Percentiles rank a stretch among this genome's conserved stretches.
phyloP scores from a whole-genome alignment of 1,140 invertebrate species.

The Drosophila saltans region DNA sequence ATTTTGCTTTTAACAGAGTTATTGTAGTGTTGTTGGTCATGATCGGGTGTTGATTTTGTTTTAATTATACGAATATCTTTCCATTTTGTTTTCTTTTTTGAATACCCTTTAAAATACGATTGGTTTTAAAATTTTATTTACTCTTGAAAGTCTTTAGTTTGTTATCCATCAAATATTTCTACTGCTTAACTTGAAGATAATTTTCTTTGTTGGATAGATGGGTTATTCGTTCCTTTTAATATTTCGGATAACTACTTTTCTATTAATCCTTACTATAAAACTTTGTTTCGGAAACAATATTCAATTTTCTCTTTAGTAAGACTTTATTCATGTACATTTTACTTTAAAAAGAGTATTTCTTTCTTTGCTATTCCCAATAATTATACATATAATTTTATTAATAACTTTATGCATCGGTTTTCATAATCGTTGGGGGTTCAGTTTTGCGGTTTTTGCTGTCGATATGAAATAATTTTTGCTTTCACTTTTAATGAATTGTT shows the following conservation, averaged over 20 bases:
- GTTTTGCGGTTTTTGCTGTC: constrained; percentile 63
- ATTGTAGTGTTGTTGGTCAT: constrained; percentile 17
- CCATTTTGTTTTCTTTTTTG: constrained; percentile 39
- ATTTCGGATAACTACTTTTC: too few relatives aligned
- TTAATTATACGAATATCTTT: constrained; percentile 62
- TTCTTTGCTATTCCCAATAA: constrained; percentile 13
- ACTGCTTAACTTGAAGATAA: too few relatives aligned
- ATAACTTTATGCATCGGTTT: constrained; percentile 64
- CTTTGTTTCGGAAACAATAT: too few relatives aligned
- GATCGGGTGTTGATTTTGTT: constrained; percentile 63
- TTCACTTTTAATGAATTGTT: constrained; percentile 79
- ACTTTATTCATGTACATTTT: not conserved
- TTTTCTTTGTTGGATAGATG: too few relatives aligned
- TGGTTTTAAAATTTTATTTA: too few relatives aligned
- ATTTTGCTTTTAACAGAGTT: constrained; percentile 30
- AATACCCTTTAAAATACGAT: constrained; percentile 44
- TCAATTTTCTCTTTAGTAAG: too few relatives aligned
- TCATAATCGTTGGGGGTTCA: constrained; percentile 57
- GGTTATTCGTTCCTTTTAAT: too few relatives aligned
- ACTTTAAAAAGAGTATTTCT: constrained; percentile 37
- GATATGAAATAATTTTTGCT: constrained; percentile 79
- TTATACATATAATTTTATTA: constrained; percentile 47
- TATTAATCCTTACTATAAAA: too few relatives aligned
- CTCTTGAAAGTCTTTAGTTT: too few relatives aligned
- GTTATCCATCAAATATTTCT: too few relatives aligned